Base-by-base conservation (phyloP, 2,888 invertebrate species). In the Argyra leucocephala region DNA sequence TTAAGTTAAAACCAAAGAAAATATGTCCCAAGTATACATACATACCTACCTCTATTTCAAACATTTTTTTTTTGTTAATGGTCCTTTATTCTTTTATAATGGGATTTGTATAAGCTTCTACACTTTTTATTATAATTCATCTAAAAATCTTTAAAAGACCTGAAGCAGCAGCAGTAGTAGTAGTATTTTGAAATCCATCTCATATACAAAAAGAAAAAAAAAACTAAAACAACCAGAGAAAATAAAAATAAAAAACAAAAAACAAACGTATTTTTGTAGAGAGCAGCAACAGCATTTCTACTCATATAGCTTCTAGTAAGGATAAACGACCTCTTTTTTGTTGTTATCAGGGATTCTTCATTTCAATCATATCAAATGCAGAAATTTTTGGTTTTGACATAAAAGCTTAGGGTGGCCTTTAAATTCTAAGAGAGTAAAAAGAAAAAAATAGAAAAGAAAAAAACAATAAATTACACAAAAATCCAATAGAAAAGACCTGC, bases 351-450 rank as follows among this genome's bases (percentile, higher is more conserved):
- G 68, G 69, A 72, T 72, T 72, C 72, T 72, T 70, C 70, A 71
- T 72, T 72, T 72, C 72, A 72, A 70, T 72, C 72, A 71, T 69
- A 71, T 72, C 72, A 72, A 70, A 70, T 68, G 69, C 72, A 72
- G 72, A 72, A 70, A 71, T 71, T 72, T 71, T 70, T 72, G 72
- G 67, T 72, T 69, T 65, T 72, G 72, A 71, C 72, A 72, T 66
- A 62, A 66, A 67, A 67, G 65, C 67, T 67, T 66, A 59, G 69
- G 69, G 67, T 67, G 66, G 63, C 66, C 65, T 67, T 61, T 66
- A 64, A 67, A 23, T 58, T 6, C 9, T 57, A 18, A 22, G 7
- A 58, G 12, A 22, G 22, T 9, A 58, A 22, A 58, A 58, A 21
- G 2, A 48, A 18, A 48, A n/a, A 5, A 48, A 48, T 48, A 48